Evolutionary conservation across 2,113 vertebrate species (phyloP).

Genomic region (Spermophilus dauricus): DNA sequence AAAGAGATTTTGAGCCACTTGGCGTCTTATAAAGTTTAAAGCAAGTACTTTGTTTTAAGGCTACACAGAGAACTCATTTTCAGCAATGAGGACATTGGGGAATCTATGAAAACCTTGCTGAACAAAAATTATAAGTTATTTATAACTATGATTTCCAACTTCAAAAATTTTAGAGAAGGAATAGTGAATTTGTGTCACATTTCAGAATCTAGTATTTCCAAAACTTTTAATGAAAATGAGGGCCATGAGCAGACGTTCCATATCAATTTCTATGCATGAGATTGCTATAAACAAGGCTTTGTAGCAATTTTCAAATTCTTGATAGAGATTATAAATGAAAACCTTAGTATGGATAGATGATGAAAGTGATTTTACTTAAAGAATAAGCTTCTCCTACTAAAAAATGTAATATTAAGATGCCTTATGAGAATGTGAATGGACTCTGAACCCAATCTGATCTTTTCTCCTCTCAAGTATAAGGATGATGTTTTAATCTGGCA

Average conservation of each 20-base stretch:
- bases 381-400: not conserved
- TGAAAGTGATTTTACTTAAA: conserved; percentile 5
- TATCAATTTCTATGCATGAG: not conserved
- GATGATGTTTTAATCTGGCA: not conserved
- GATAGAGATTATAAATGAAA: not conserved
- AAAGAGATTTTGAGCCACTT: not conserved
- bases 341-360: not conserved
- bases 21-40: not conserved
- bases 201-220: conserved; percentile 11
- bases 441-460: not conserved
- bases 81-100: not conserved
- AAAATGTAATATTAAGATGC: not conserved
- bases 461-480: not conserved
- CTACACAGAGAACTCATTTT: not conserved
- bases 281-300: not conserved
- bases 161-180: not conserved
- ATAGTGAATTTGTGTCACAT: conserved; percentile 2
- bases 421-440: not conserved
- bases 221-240: not conserved
- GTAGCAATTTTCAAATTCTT: conserved; percentile 24
- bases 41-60: not conserved
- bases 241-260: not conserved
- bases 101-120: not conserved
- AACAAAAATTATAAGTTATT: not conserved
- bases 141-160: not conserved